phyloP scores from a whole-genome alignment of 2,797 vertebrate genomes.

The Spondyliosoma cantharus region DNA sequence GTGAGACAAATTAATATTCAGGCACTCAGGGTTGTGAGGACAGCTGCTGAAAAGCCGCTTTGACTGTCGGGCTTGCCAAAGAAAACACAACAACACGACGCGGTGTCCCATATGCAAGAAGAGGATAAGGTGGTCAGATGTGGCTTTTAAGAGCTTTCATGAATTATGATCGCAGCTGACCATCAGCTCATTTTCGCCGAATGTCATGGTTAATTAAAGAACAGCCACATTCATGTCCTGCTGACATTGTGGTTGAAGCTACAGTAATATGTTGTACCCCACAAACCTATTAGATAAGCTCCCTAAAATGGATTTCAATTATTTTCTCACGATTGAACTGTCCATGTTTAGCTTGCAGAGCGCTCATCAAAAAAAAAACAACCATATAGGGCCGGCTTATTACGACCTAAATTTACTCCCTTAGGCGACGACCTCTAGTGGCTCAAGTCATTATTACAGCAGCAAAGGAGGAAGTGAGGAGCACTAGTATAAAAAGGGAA shows the following conservation, averaged over 20 bases:
- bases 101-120: slow-evolving; percentile 43
- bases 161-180: slow-evolving; percentile 44
- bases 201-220: slow-evolving; percentile 14
- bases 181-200: slow-evolving; percentile 26
- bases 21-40: slow-evolving; percentile 56
- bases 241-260: not conserved
- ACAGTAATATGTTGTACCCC: not conserved
- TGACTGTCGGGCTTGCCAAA: slow-evolving; percentile 51
- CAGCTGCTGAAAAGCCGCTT: slow-evolving; percentile 65
- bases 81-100: slow-evolving; percentile 67
- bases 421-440: too few species aligned
- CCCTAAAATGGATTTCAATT: not conserved
- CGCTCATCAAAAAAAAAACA: too few species aligned
- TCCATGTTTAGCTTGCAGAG: not conserved
- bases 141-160: slow-evolving; percentile 44
- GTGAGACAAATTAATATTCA: slow-evolving; percentile 64
- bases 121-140: slow-evolving; percentile 50
- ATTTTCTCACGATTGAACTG: not conserved
- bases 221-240: not conserved
- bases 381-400: too few species aligned
- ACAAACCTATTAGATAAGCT: not conserved
- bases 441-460: too few species aligned
- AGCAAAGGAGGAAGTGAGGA: too few species aligned
- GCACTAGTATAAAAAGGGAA: too few species aligned
- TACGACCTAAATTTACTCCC: too few species aligned